Base-by-base conservation (phyloP, 2,888 invertebrate species). In the Loripinus fragilis region DNA sequence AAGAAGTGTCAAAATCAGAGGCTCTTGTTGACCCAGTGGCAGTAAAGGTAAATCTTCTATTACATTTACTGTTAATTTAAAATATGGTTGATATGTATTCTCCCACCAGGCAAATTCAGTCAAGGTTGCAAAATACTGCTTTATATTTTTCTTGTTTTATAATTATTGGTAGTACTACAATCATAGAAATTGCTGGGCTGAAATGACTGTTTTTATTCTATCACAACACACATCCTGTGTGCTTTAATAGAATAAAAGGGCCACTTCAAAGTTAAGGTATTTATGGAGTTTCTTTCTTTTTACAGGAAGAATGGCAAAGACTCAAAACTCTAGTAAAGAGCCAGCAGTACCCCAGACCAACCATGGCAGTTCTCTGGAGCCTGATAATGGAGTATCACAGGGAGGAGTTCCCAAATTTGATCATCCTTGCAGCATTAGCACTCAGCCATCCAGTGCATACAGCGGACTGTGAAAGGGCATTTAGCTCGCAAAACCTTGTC, bases 391-490 rank as follows among this genome's bases (percentile, higher is more conserved):
- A 67, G 28, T 75, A 66, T 60, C 76, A 82, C 30, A 20, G 33
- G 17, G 74, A 74, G 23, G 55, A 76, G 25, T 82, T 79, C 35
- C 79, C 82, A 45, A 73, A 79, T 17, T 41, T 82, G 12, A 45
- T 67, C 28, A 68, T 69, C 35, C 69, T 83, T 20, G 73, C 81
- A 17, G 28, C 45, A 25, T 67, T 72, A 8, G 75, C 72, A 1
- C 28, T 78, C 35, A 76, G 73, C 12, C 71, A 75, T 28, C 77
- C 80, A 38, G 71, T 80, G 0, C 80, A 80, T 41, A 75, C 81
- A 65, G 55, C 45, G 38, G 81, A 78, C 30, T 81, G 81, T 79
- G 79, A 79, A 23, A 66, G 79, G 50, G 77, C 77, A 0, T 82
- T 82, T 48, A 74, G 74, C n/a, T 52, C 66, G 1, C 79, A 79